phyloP scores from a whole-genome alignment of 2,888 invertebrate genomes.

The Orthosia gracilis region DNA sequence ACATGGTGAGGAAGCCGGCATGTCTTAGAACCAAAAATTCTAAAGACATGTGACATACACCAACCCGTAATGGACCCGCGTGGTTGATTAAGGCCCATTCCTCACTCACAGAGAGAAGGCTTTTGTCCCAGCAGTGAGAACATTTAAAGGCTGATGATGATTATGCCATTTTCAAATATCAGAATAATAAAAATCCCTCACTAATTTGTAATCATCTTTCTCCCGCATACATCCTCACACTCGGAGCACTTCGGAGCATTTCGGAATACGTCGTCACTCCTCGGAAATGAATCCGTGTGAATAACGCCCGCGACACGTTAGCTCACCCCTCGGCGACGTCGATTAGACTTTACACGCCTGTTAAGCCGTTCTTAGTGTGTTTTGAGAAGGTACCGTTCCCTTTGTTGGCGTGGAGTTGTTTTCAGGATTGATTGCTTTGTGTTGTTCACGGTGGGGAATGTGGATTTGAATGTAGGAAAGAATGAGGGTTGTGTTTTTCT shows the following conservation, averaged over 20 bases:
- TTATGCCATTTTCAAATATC: no score
- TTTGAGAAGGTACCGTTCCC: constrained; percentile 25
- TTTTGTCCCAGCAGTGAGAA: no score
- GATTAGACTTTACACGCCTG: constrained; percentile 59
- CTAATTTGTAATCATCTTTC: background rate
- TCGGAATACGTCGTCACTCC: constrained; percentile 24
- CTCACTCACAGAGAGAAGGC: no score
- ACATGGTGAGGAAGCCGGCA: no score
- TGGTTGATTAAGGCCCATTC: no score
- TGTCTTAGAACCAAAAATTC: no score
- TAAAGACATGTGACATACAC: no score
- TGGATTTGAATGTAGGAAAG: background rate
- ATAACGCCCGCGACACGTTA: constrained; percentile 55
- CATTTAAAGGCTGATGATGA: no score
- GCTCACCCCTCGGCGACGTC: constrained; percentile 46
- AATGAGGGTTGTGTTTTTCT: background rate
- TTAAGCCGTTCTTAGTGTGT: constrained; percentile 56
- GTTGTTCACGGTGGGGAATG: background rate
- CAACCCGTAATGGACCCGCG: no score
- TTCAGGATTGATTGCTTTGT: constrained; percentile 30
- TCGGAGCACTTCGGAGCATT: constrained; percentile 21
- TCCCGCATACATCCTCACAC: background rate
- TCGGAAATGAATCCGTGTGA: constrained; percentile 57
- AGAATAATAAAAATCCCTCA: background rate
- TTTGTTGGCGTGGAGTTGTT: constrained; percentile 38